These are phyloP conservation scores for Podabrus alpinus DNA, from an alignment of 2,888 invertebrate species.

Conservation along the genomic window DNA sequence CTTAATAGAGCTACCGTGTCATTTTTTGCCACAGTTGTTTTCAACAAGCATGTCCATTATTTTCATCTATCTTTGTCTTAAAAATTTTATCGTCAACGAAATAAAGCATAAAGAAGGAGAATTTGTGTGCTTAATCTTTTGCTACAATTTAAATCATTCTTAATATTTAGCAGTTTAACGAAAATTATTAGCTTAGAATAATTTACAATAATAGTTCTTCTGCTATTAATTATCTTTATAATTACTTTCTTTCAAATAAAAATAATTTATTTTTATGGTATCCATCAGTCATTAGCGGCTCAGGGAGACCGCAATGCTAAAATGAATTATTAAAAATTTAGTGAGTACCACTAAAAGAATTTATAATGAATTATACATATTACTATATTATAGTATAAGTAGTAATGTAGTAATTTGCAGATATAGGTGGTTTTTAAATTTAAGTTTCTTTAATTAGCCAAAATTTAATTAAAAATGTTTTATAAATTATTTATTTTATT, in stretches of 20 bases:
- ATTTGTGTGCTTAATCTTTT: not conserved
- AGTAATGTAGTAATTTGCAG: no score
- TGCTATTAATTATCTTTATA: not conserved
- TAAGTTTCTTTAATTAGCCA: no score
- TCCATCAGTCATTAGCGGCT: not conserved
- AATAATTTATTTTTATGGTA: not conserved
- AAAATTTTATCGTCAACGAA: not conserved
- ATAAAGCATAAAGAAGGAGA: not conserved
- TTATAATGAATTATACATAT: no score
- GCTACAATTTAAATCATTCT: not conserved
- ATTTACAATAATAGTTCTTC: not conserved
- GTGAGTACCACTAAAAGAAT: no score
- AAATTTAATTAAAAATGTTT: no score
- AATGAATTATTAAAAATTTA: no score
- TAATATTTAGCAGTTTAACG: not conserved
- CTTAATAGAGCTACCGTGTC: slow-evolving; percentile 44
- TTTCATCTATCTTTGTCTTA: not conserved
- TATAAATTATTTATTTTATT: no score
- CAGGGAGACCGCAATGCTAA: not conserved
- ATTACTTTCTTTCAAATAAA: not conserved
- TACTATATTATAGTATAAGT: no score
- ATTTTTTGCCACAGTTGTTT: slow-evolving; percentile 21
- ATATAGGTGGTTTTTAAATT: no score
- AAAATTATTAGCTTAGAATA: not conserved
- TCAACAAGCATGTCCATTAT: not conserved